Conservation (phyloP, 2,113 vertebrate genomes). For the Notechis scutatus region DNA sequence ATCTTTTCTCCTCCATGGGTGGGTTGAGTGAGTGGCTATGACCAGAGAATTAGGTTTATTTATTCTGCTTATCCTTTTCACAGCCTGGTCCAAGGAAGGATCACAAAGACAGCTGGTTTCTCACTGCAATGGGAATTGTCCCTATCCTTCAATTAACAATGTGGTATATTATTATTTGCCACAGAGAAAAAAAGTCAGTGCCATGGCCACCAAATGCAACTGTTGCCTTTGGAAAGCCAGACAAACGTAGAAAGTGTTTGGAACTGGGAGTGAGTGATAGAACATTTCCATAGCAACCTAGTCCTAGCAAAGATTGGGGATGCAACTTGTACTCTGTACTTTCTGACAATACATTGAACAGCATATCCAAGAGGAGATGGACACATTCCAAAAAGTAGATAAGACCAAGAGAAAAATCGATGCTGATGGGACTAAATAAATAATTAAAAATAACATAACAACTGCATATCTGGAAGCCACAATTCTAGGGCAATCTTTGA, state of each 20-base stretch:
- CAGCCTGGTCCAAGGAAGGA: neutral
- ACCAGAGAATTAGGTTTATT: neutral
- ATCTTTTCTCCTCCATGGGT: neutral
- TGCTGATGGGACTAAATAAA: neutral
- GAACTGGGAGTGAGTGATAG: neutral
- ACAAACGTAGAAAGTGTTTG: neutral
- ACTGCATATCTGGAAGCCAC: neutral
- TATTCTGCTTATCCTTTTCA: neutral
- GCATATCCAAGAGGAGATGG: neutral
- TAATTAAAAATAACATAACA: neutral
- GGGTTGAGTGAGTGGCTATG: neutral
- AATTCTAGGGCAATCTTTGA: neutral
- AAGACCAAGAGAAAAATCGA: neutral
- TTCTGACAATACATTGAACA: neutral
- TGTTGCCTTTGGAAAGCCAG: neutral
- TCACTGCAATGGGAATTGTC: neutral
- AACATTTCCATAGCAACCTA: neutral
- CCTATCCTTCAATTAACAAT: neutral
- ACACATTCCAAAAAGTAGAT: neutral
- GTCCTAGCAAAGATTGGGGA: neutral
- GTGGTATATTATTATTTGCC: neutral
- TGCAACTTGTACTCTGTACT: neutral
- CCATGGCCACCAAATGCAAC: neutral
- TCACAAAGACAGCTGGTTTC: neutral
- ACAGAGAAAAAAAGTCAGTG: rapidly evolving